phyloP scores from a whole-genome alignment of 2,797 vertebrate species.

The Falco cherrug region DNA sequence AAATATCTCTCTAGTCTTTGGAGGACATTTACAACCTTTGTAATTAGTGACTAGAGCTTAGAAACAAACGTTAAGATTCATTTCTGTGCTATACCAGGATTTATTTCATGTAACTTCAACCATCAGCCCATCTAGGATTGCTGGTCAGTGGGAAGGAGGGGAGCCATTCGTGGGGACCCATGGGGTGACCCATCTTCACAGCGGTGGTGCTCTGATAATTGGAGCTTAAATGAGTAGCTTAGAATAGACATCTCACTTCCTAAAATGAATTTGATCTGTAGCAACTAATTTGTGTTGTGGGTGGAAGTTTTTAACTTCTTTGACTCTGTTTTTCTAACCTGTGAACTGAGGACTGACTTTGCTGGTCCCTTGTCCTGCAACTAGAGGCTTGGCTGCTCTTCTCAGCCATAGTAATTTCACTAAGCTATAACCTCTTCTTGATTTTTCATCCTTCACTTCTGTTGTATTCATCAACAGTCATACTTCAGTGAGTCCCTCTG shows the following conservation, averaged over 20 bases:
- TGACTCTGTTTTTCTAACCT: neutral
- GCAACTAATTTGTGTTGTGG: neutral
- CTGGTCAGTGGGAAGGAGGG: neutral
- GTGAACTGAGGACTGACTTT: neutral
- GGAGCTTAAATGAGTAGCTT: neutral
- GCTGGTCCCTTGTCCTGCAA: neutral
- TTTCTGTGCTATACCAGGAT: neutral
- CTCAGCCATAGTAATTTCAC: neutral
- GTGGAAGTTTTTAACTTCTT: neutral
- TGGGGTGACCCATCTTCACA: neutral
- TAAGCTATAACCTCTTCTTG: neutral
- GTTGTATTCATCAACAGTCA: neutral
- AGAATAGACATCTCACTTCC: neutral
- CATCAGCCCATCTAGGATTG: neutral
- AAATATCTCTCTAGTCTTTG: constrained; percentile 43
- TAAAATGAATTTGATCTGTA: neutral
- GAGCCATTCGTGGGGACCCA: neutral
- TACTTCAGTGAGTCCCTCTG: neutral
- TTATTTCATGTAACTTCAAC: neutral
- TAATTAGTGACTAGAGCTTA: constrained; percentile 12
- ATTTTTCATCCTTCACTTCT: neutral
- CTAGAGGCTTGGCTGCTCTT: neutral
- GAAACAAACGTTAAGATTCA: neutral
- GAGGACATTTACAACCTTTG: constrained; percentile 33
- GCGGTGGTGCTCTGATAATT: neutral